Evolutionary conservation across 2,797 vertebrate species (phyloP).

Genomic region (Acestrorhynchus altus): DNA sequence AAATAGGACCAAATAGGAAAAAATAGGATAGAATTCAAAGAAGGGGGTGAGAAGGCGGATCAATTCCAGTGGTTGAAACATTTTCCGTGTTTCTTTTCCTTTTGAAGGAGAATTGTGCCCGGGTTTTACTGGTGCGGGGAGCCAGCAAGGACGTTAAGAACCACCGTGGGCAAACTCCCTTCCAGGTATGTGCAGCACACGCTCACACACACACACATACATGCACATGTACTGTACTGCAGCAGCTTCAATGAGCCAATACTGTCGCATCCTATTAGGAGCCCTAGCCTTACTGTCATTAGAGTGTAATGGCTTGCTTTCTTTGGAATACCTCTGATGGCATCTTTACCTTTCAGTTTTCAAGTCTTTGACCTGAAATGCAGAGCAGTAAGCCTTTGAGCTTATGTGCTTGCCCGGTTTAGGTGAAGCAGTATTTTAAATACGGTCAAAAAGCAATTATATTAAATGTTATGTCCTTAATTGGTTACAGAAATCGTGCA

Average conservation of each 20-base stretch:
- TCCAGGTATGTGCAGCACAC: constrained; percentile 78
- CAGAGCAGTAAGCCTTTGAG: background rate
- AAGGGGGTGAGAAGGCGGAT: background rate
- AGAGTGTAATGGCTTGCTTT: background rate
- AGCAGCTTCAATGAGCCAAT: background rate
- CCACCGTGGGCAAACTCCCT: constrained; percentile 86
- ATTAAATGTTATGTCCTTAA: no score
- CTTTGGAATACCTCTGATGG: background rate
- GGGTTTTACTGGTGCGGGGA: constrained; percentile 84
- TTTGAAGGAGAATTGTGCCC: constrained; percentile 84
- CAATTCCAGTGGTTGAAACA: background rate
- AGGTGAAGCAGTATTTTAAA: background rate
- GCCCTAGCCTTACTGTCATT: background rate
- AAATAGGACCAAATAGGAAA: no score
- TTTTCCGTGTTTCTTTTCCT: constrained; percentile 24
- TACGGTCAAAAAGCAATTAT: no score
- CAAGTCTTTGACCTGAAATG: background rate
- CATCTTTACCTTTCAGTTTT: background rate
- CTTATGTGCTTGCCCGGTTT: background rate
- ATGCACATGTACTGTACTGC: background rate
- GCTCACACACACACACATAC: constrained; percentile 4
- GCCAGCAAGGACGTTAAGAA: constrained; percentile 87
- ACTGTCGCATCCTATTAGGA: background rate
- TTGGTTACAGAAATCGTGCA: no score
- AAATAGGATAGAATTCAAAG: constrained; percentile 1